Percentiles rank a stretch among this genome's conserved stretches.
These are phyloP conservation scores for Notoglanidium macrostoma DNA, from an alignment of 2,797 vertebrate species.

Conservation along the genomic window DNA sequence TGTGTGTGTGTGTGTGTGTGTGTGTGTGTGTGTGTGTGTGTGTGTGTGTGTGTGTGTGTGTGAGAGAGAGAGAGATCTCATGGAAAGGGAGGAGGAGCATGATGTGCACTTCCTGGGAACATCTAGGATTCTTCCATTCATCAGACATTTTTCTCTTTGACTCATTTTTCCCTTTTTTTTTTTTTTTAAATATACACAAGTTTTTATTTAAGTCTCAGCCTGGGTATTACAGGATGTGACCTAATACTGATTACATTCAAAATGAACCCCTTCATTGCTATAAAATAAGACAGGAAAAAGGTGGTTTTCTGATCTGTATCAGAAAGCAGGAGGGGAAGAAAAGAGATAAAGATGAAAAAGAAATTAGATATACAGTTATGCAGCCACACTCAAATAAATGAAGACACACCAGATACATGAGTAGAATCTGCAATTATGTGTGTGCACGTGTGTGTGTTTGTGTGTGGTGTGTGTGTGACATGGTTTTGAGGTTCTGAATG, in stretches of 20 bases:
- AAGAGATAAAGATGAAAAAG: neutral
- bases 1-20: too few species aligned
- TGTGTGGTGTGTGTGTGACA: neutral
- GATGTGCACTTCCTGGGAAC: constrained; percentile 48
- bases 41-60: neutral
- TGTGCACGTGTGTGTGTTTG: neutral
- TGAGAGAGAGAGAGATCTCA: neutral
- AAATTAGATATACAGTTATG: neutral
- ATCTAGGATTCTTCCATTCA: constrained; percentile 53
- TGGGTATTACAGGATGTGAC: constrained; percentile 60
- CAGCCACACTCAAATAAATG: neutral
- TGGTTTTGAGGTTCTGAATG: too few species aligned
- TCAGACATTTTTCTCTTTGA: neutral
- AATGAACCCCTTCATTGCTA: neutral
- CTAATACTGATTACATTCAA: constrained; percentile 46
- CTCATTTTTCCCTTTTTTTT: constrained; percentile 19
- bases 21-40: neutral
- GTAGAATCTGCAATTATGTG: neutral
- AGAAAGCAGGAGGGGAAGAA: neutral
- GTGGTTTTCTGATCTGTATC: too few species aligned
- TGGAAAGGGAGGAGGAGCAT: neutral
- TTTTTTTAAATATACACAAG: constrained; percentile 53
- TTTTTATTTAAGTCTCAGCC: constrained; percentile 57
- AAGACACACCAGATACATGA: neutral
- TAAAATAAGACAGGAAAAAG: neutral